phyloP scores from a whole-genome alignment of 64 coral and sea anemone genomes.

The Porites lutea region DNA sequence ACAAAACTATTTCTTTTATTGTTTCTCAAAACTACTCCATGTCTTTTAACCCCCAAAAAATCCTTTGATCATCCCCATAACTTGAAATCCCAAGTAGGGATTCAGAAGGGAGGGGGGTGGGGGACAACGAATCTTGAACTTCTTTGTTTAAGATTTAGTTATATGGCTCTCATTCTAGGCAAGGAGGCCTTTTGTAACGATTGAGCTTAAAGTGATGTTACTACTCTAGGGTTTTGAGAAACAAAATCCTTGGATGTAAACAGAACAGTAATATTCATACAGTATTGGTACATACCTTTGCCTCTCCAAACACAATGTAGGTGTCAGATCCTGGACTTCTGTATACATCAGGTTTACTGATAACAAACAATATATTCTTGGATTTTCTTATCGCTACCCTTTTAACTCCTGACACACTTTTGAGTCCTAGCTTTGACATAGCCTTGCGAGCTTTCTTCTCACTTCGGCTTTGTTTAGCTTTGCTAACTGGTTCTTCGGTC shows the following conservation, averaged over 20 bases:
- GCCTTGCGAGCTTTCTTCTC: constrained; percentile 98
- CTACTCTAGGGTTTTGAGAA: no score
- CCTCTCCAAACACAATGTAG: constrained; percentile 99
- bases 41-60: no score
- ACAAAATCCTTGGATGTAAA: background rate
- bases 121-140: no score
- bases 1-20: background rate
- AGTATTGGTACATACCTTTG: constrained; percentile 78
- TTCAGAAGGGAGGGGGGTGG: no score
- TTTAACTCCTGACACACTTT: constrained; percentile 83
- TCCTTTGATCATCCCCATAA: no score
- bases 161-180: no score
- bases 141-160: no score
- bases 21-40: no score
- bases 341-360: constrained; percentile 93
- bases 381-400: constrained; percentile 98
- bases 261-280: background rate
- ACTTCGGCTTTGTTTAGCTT: constrained; percentile 94
- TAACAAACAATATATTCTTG: constrained; percentile 98
- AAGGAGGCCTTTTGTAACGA: no score
- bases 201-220: no score
- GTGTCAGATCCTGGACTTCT: constrained; percentile 89
- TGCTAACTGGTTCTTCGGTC: constrained; percentile 89
- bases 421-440: constrained; percentile 92
- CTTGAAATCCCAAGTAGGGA: no score